Percentiles rank a stretch among this genome's conserved stretches.
Evolutionary conservation across 2,797 vertebrate species (phyloP).

Genomic region (Scyliorhinus canicula): DNA sequence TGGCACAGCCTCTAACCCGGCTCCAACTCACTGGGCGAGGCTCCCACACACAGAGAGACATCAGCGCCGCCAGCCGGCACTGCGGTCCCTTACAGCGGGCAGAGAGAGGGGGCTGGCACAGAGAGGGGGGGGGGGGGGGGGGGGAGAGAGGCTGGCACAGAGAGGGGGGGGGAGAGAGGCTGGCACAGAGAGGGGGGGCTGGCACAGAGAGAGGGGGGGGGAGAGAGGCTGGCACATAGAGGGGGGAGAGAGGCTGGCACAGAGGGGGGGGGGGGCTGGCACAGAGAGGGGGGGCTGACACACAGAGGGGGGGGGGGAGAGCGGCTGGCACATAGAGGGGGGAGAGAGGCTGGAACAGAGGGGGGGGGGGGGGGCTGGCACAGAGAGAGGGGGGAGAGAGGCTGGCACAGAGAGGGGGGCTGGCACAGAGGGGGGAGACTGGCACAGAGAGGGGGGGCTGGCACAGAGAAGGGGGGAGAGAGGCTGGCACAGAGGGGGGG

Average conservation of each 20-base stretch:
- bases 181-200: background rate
- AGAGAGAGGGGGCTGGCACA: slow-evolving; percentile 36
- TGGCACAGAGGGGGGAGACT: too few relatives aligned
- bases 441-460: too few relatives aligned
- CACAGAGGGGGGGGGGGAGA: background rate
- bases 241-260: background rate
- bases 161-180: background rate
- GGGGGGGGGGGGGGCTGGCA: background rate
- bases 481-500: too few relatives aligned
- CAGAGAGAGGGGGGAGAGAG: too few relatives aligned
- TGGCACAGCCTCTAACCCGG: slow-evolving; percentile 41
- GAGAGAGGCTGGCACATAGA: background rate
- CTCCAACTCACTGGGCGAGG: background rate
- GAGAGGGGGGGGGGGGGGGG: background rate
- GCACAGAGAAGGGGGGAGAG: too few relatives aligned
- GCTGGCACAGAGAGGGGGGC: background rate
- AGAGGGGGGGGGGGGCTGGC: too few relatives aligned
- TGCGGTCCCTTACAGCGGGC: background rate
- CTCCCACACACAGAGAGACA: too few relatives aligned
- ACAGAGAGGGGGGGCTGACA: background rate
- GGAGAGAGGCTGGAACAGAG: background rate
- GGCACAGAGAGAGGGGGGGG: background rate
- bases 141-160: background rate
- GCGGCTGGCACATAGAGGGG: background rate
- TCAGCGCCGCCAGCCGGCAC: background rate